Evolutionary conservation across 2,113 vertebrate genomes (phyloP), one percentile per base, ranked within the genome.

Genomic region (Gallinago paraguaiae): DNA sequence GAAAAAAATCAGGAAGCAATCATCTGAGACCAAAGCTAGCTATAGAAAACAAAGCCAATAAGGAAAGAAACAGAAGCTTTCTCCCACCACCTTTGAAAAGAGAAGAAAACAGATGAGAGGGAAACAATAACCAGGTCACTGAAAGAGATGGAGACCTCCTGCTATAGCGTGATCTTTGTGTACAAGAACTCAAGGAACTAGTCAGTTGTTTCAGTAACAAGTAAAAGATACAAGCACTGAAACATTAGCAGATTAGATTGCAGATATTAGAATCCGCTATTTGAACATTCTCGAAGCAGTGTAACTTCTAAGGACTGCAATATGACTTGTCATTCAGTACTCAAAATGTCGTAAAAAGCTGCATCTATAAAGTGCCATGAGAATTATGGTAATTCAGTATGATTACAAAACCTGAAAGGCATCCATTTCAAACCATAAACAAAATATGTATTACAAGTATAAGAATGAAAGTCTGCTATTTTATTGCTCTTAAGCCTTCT

Each of bases 1-100:
- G 96, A 57, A 95, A 57, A 95, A 93, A 92, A 63, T 64, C 88
- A 82, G 83, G 93, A 94, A 97, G 92, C 88, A 91, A 78, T 86
- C 93, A 95, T 82, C 91, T 79, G 90, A 95, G 77, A 81, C 64
- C 94, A 96, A 80, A 97, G 93, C 51, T 91, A 93, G 92, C 95
- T 95, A 96, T 2, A 89, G 94, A 89, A 94, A 96, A 75, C 61
- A 96, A 92, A 97, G 92, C 54, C 92, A 94, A 25, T 28, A 56
- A 85, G 72, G 92, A 91, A 94, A 90, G 69, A 84, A 88, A 88
- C 19, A 4, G 76, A 95, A 95, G 59, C 59, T 56, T 89, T 69
- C 92, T 95, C 95, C 95, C 83, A 95, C 35, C 79, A 81, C 65
- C 90, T 84, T 7, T 72, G 53, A 90, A 94, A 92, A 95, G 60